Percentiles rank a stretch among this genome's conserved stretches.
phyloP scores from a whole-genome alignment of 2,888 invertebrate species.

The Oscheius sp. region DNA sequence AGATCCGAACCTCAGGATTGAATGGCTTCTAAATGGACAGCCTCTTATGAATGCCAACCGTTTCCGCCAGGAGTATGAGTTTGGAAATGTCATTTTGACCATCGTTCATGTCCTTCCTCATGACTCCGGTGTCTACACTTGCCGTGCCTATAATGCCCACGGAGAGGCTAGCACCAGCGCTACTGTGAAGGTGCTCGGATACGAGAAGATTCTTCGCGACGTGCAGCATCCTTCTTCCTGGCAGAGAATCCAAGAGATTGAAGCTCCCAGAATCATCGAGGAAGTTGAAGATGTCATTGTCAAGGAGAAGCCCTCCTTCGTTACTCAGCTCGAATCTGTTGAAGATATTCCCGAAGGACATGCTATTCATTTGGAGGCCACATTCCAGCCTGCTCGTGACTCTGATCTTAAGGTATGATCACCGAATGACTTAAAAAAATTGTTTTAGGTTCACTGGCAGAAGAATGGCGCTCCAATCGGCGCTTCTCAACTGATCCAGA shows the following conservation, averaged over 20 bases:
- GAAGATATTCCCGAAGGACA: constrained; percentile 87
- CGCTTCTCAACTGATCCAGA: constrained; percentile 74
- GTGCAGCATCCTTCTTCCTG: constrained; percentile 93
- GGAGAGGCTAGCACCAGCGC: constrained; percentile 95
- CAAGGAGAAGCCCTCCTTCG: constrained; percentile 75
- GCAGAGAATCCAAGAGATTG: constrained; percentile 82
- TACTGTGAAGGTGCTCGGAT: constrained; percentile 81
- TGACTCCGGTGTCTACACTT: constrained; percentile 94
- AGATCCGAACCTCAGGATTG: constrained; percentile 70
- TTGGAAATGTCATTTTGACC: constrained; percentile 92
- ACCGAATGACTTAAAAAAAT: constrained; percentile 10
- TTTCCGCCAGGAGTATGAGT: constrained; percentile 89
- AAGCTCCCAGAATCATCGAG: constrained; percentile 79
- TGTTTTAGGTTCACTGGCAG: constrained; percentile 49
- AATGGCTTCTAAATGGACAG: constrained; percentile 84
- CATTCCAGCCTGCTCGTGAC: constrained; percentile 94
- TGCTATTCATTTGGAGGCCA: constrained; percentile 93
- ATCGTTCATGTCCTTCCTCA: constrained; percentile 85
- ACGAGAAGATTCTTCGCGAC: constrained; percentile 77
- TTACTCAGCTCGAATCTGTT: constrained; percentile 90
- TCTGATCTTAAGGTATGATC: constrained; percentile 79
- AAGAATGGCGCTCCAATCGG: constrained; percentile 67
- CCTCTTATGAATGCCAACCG: constrained; percentile 78
- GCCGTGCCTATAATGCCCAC: constrained; percentile 88
- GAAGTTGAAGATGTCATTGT: constrained; percentile 81